Evolutionary conservation across 1,140 invertebrate genomes (phyloP), one percentile per base, ranked within the genome.

Genomic region (Hypsibius dujardini): DNA sequence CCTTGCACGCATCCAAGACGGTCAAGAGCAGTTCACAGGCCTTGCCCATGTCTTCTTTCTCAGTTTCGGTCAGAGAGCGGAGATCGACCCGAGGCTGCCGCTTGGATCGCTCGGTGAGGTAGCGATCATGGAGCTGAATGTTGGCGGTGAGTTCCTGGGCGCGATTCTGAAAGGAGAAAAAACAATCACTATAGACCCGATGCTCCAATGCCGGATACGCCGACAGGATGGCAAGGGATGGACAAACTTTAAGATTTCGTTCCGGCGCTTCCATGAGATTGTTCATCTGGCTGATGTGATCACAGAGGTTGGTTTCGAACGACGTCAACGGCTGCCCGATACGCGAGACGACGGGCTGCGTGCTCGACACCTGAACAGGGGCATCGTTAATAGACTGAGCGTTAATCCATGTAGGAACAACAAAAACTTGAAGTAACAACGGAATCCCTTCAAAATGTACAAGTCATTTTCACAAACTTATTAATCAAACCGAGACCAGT

Each of bases 81-180:
- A 42, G 12, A 45, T 67, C 62, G 62, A 67, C 45, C 12, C 62
- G 62, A 12, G 62, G 62, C 62, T 67, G 62, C 3, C 62, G 62
- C 45, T 42, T 67, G 12, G 62, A 12, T 67, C 42, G 12, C 42
- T 67, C 62, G 12, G 62, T 67, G 12, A 67, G 42, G 42, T 67
- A 67, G 7, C 62, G 62, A 67, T 67, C 62, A 42, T 67, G 62
- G 3, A 67, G 62, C 42, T 67, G 62, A 42, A 67, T 67, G 42
- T 67, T 67, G 62, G 62, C 42, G 3, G 62, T 45, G 12, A 67
- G 62, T 42, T 67, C 62, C 45, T 67, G 62, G 7, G 62, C 62
- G 12, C 62, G 62, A 67, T 67, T 67, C 62, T 67, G 62, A 12
- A 45, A 67, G 45, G 3, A 12, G 3, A 28, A 28, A 28, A 28